Conservation (phyloP, 2,888 invertebrate species). For the Sesia apiformis region DNA sequence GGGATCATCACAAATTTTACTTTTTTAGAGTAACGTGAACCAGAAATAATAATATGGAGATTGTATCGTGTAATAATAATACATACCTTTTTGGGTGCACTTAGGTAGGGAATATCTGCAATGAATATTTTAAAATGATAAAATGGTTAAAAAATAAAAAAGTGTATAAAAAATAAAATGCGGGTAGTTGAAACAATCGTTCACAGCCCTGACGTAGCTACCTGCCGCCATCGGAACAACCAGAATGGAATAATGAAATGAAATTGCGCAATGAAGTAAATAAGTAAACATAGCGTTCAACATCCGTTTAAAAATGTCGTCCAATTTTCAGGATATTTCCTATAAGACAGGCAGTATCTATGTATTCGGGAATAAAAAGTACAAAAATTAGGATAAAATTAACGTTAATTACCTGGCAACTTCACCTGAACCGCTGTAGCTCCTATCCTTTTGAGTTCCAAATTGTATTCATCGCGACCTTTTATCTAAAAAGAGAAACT, state of each 20-base stretch:
- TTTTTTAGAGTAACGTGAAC: not conserved
- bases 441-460: constrained; percentile 76
- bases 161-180: not conserved
- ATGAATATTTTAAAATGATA: constrained; percentile 9
- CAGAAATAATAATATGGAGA: not conserved
- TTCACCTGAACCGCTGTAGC: constrained; percentile 79
- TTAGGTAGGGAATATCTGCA: constrained; percentile 72
- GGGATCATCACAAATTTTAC: not conserved
- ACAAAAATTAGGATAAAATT: too few relatives aligned
- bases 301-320: too few relatives aligned
- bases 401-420: constrained; percentile 51
- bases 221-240: too few relatives aligned
- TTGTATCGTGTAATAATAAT: constrained; percentile 14
- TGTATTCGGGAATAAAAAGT: too few relatives aligned
- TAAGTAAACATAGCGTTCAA: too few relatives aligned
- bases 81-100: constrained; percentile 42
- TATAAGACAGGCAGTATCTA: too few relatives aligned
- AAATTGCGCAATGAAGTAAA: too few relatives aligned
- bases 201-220: too few relatives aligned
- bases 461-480: constrained; percentile 76
- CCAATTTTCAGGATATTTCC: too few relatives aligned
- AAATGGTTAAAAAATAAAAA: not conserved
- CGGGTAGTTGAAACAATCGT: too few relatives aligned
- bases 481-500: constrained; percentile 60
- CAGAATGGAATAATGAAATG: too few relatives aligned